phyloP scores from a whole-genome alignment of 2,113 vertebrate genomes.

The Myotis brandtii region DNA sequence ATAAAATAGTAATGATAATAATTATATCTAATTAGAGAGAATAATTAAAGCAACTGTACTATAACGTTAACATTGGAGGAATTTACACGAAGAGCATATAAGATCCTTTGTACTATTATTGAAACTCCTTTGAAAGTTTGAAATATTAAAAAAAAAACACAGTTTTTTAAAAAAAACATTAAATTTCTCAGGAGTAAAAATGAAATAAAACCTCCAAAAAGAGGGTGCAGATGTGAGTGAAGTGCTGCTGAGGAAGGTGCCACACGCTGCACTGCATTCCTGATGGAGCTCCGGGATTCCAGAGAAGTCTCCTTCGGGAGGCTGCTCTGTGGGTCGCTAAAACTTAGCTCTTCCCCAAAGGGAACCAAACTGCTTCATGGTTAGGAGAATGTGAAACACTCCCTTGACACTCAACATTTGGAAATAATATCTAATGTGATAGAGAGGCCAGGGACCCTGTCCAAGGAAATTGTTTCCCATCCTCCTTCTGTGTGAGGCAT shows the following conservation, averaged over 20 bases:
- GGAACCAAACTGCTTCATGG: slow-evolving; percentile 46
- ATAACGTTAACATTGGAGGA: slow-evolving; percentile 13
- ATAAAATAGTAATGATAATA: slow-evolving; percentile 15
- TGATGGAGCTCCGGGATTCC: slow-evolving; percentile 44
- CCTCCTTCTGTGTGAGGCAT: slow-evolving; percentile 54
- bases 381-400: slow-evolving; percentile 55
- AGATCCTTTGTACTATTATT: neutral
- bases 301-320: slow-evolving; percentile 61
- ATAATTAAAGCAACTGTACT: neutral
- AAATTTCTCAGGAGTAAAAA: neutral
- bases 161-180: neutral
- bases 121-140: neutral
- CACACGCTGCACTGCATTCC: neutral
- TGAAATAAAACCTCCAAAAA: slow-evolving; percentile 21
- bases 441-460: slow-evolving; percentile 46
- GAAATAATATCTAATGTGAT: slow-evolving; percentile 71
- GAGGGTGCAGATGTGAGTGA: neutral
- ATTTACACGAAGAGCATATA: neutral
- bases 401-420: slow-evolving; percentile 72
- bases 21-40: slow-evolving; percentile 16
- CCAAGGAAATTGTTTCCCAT: slow-evolving; percentile 66
- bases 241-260: neutral
- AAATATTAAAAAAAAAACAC: slow-evolving; percentile 31
- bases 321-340: slow-evolving; percentile 45
- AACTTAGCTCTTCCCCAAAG: slow-evolving; percentile 25